These are phyloP conservation scores for Emys orbicularis DNA, from an alignment of 2,797 vertebrate genomes.

Conservation along the genomic window DNA sequence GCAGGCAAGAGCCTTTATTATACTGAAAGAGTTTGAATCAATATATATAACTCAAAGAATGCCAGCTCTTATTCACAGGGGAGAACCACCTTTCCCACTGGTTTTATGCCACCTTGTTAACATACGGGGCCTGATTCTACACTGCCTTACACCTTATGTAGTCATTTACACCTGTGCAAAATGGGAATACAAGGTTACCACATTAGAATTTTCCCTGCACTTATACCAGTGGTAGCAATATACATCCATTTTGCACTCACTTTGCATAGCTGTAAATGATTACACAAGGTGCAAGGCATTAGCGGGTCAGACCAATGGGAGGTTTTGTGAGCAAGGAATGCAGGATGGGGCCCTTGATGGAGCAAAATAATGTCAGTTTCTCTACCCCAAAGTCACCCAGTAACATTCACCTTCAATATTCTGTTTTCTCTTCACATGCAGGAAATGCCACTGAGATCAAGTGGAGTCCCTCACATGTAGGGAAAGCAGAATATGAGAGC, in stretches of 20 bases:
- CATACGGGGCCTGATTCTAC: neutral
- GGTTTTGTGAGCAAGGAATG: neutral
- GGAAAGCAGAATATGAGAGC: slow-evolving; percentile 2
- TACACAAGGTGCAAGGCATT: neutral
- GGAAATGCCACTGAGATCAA: slow-evolving; percentile 18
- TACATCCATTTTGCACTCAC: neutral
- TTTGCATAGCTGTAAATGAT: neutral
- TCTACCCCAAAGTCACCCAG: neutral
- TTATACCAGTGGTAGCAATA: neutral
- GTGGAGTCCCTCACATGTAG: neutral
- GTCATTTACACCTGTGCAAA: neutral
- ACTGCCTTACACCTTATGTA: neutral
- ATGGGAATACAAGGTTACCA: accelerated
- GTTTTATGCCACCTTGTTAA: neutral
- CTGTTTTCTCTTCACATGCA: neutral
- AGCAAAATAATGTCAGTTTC: neutral
- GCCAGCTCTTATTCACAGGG: neutral
- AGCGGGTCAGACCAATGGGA: neutral
- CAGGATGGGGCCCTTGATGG: neutral
- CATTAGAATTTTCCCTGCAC: neutral
- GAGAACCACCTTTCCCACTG: neutral
- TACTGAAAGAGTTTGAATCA: neutral
- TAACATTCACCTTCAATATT: neutral
- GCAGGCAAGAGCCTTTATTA: neutral
- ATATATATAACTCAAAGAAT: neutral